phyloP scores from a whole-genome alignment of 2,113 vertebrate genomes.

The Ageneiosus marmoratus region DNA sequence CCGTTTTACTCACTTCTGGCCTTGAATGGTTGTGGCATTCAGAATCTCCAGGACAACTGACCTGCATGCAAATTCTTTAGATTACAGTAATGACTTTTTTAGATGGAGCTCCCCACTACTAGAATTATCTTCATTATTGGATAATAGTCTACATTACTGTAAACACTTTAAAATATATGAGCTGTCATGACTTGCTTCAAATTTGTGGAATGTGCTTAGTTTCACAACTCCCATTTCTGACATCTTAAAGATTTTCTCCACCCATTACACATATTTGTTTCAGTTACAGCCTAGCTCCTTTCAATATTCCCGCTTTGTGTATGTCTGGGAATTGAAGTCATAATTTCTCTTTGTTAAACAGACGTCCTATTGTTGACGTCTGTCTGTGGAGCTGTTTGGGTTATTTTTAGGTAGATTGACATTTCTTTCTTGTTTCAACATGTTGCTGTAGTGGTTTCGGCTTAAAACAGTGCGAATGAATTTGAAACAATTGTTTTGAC shows the following conservation, averaged over 20 bases:
- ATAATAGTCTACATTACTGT: neutral
- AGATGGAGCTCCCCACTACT: too few relatives aligned
- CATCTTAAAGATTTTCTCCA: neutral
- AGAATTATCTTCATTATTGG: too few relatives aligned
- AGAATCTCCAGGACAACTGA: neutral
- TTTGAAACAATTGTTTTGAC: neutral
- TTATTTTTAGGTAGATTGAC: conserved; percentile 1
- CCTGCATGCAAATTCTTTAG: neutral
- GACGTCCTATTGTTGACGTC: neutral
- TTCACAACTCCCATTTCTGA: conserved; percentile 1
- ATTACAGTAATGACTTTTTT: neutral
- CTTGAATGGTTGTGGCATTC: neutral
- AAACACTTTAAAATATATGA: neutral
- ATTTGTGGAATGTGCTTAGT: conserved; percentile 12
- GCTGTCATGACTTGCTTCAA: neutral
- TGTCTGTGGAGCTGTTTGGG: neutral
- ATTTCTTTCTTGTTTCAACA: neutral
- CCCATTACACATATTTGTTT: neutral
- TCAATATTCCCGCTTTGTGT: neutral
- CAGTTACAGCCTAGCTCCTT: neutral
- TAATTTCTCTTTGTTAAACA: neutral
- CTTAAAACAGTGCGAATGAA: neutral
- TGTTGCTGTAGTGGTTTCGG: neutral
- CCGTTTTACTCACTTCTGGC: neutral
- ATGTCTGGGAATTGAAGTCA: conserved; percentile 26